A percentile compares a stretch with the other conserved stretches of the same genome.
Conservation (phyloP, 64 coral and sea anemone species). For the Stylophora pistillata region DNA sequence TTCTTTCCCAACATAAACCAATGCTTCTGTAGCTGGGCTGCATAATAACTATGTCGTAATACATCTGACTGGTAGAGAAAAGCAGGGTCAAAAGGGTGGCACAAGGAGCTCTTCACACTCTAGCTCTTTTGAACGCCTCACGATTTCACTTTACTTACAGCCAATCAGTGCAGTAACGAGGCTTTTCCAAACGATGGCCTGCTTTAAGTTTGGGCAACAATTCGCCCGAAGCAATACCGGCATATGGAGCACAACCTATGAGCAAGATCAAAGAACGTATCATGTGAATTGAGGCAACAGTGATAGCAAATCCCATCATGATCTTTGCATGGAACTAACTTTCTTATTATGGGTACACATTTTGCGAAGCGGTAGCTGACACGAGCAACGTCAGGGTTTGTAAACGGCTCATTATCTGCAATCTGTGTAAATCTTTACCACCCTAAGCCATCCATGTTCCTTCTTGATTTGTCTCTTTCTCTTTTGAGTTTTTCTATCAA, state of each 20-base stretch:
- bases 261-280: background rate
- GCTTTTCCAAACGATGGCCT: slow-evolving; percentile 38
- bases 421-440: background rate
- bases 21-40: no score
- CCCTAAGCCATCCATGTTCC: background rate
- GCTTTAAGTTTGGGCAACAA: slow-evolving; percentile 19
- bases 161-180: slow-evolving; percentile 14
- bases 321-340: no score
- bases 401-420: background rate
- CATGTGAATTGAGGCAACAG: background rate
- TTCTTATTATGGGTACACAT: no score
- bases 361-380: no score
- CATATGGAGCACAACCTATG: slow-evolving; percentile 34
- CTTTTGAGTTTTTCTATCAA: background rate
- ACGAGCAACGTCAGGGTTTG: background rate
- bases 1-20: no score
- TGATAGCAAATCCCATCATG: background rate
- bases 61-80: no score
- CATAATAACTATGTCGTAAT: no score
- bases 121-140: background rate
- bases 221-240: background rate
- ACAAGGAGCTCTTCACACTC: background rate
- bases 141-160: slow-evolving; percentile 16
- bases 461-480: background rate
- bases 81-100: background rate